Base-by-base conservation (phyloP, 2,113 vertebrate species). In the Hoplias malabaricus region DNA sequence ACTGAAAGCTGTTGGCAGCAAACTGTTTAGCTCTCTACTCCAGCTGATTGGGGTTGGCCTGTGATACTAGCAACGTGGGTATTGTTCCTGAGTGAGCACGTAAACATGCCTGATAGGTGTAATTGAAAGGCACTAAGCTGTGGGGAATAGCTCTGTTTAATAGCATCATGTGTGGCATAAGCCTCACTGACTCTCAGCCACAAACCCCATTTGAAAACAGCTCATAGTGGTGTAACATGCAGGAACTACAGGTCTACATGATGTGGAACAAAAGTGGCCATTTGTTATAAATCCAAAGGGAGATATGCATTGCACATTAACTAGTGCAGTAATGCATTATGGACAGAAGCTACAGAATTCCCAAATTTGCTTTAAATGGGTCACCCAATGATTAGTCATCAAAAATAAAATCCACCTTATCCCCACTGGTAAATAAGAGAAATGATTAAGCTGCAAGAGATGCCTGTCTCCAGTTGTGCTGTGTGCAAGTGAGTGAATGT, bases 71-170 rank as follows among this genome's bases (percentile, higher is more conserved):
- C 19, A 27, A 31, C 29, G 13, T 21, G 7, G 23, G 40, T 43
- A 29, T 46, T 78, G 14, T 66, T 59, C n/a, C 13, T 31, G 23
- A n/a, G 9, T 36, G 70, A 66, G 69, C 79, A 84, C 82, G 34
- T 38, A 73, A 57, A 36, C 79, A 83, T 16, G 36, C 19, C 25
- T 81, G 83, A 82, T 82, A 69, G 50, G 2, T 21, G 29, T 75
- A 73, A 77, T 53, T 89, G 79, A 90, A 91, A 89, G 79, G 36
- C 78, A 72, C 48, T 79, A 61, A 84, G 82, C 80, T 78, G 74
- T 21, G 62, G 74, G 79, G 71, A 82, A 31, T 29, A 1, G 59
- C 29, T 72, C 73, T 78, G 73, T 86, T 86, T 81, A 83, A 67
- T 81, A 73, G 38, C 82, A 82, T 61, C 80, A 68, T 84, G 85